A percentile compares a stretch with the other conserved stretches of the same genome.
Evolutionary conservation across 35 echinoderm and acorn worm species (phyloP).

Genomic region (Holothuria glaberrima): DNA sequence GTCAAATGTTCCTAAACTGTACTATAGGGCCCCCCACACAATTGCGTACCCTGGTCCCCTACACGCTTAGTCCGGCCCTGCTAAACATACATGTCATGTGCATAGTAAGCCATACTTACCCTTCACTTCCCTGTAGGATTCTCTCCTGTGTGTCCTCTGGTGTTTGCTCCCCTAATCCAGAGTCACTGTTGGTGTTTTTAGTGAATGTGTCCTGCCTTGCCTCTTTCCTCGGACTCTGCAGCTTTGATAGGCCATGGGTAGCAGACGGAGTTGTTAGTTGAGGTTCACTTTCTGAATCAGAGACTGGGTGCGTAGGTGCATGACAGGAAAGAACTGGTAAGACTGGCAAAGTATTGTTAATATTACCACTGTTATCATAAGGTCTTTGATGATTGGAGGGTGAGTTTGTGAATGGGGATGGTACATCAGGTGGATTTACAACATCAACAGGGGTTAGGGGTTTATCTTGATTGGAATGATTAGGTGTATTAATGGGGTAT

Average conservation of each 20-base stretch:
- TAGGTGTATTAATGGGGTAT: too few species aligned
- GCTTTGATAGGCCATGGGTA: not conserved
- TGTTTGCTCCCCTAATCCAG: slow-evolving; percentile 77
- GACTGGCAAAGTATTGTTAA: not conserved
- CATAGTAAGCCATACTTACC: not conserved
- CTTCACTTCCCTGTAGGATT: not conserved
- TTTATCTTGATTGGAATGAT: too few species aligned
- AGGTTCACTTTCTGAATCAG: slow-evolving; percentile 58
- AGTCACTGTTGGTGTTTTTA: slow-evolving; percentile 87
- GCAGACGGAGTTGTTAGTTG: slow-evolving; percentile 22
- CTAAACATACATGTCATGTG: too few species aligned
- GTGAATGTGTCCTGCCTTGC: slow-evolving; percentile 70
- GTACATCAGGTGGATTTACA: too few species aligned
- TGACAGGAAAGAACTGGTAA: slow-evolving; percentile 31
- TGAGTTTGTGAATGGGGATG: too few species aligned
- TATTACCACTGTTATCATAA: not conserved
- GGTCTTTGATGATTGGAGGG: too few species aligned
- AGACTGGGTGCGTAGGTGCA: slow-evolving; percentile 47
- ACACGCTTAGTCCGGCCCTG: too few species aligned
- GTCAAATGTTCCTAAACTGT: too few species aligned
- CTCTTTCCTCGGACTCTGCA: slow-evolving; percentile 53
- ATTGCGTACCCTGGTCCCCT: too few species aligned
- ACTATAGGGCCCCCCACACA: too few species aligned
- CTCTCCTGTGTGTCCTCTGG: slow-evolving; percentile 48
- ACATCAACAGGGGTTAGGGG: too few species aligned